phyloP scores from a whole-genome alignment of 2,113 vertebrate species.

The Pleuronectes platessa region DNA sequence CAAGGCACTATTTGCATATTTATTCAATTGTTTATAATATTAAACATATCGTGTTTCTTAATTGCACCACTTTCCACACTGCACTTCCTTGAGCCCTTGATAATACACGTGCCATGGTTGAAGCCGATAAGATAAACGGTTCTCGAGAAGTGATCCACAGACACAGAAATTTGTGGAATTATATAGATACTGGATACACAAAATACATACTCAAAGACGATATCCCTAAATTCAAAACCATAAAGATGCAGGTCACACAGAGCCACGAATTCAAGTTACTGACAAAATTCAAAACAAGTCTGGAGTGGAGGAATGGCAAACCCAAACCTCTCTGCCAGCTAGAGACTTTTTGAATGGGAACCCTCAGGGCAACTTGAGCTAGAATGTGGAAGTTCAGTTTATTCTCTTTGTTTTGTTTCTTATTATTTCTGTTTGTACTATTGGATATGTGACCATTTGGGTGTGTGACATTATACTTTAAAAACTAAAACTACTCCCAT shows the following conservation, averaged over 20 bases:
- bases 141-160: no score
- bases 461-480: neutral
- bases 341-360: conserved; percentile 20
- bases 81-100: no score
- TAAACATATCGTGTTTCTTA: no score
- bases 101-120: no score
- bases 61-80: no score
- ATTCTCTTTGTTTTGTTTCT: neutral
- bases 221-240: conserved; percentile 1
- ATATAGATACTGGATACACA: neutral
- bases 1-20: no score
- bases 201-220: neutral
- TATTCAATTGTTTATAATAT: no score
- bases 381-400: no score
- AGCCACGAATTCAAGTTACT: conserved; percentile 18
- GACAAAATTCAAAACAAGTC: conserved; percentile 3
- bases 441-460: neutral
- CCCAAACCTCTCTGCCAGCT: conserved; percentile 6
- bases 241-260: conserved; percentile 15
- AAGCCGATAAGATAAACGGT: no score
- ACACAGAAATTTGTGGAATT: no score
- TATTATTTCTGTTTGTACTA: no score
- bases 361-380: conserved; percentile 11
- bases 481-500: neutral
- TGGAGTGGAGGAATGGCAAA: neutral